These are phyloP conservation scores for Nyctalus aviator DNA, from an alignment of 2,797 vertebrate genomes.

Conservation along the genomic window DNA sequence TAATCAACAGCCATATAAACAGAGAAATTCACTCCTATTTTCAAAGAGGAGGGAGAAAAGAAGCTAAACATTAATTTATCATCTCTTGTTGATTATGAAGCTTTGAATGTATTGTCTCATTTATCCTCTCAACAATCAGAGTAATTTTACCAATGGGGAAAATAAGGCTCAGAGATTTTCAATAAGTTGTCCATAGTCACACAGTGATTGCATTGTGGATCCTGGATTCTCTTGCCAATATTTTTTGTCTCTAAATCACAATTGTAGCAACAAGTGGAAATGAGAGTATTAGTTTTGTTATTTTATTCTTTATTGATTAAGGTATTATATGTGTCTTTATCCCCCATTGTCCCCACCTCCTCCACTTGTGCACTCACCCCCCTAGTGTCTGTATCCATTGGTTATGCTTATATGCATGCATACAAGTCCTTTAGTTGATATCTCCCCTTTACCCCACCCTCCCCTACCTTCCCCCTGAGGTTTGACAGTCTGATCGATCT, in stretches of 20 bases:
- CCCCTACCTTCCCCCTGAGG: too few relatives aligned
- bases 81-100: not conserved
- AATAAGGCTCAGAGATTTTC: not conserved
- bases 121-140: not conserved
- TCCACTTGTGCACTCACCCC: too few relatives aligned
- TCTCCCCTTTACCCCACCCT: too few relatives aligned
- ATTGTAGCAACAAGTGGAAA: not conserved
- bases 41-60: not conserved
- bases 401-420: too few relatives aligned
- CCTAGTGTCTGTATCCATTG: too few relatives aligned
- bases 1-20: not conserved
- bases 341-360: too few relatives aligned
- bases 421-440: too few relatives aligned
- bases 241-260: conserved; percentile 8
- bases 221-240: not conserved
- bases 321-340: too few relatives aligned
- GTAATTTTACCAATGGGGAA: not conserved
- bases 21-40: not conserved
- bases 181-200: not conserved
- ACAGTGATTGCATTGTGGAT: not conserved
- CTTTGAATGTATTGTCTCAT: not conserved
- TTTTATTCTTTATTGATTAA: too few relatives aligned
- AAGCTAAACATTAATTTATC: not conserved
- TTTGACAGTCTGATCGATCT: too few relatives aligned
- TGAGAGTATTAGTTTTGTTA: not conserved